These are phyloP conservation scores for Ictalurus furcatus DNA, from an alignment of 2,113 vertebrate species.

Conservation along the genomic window DNA sequence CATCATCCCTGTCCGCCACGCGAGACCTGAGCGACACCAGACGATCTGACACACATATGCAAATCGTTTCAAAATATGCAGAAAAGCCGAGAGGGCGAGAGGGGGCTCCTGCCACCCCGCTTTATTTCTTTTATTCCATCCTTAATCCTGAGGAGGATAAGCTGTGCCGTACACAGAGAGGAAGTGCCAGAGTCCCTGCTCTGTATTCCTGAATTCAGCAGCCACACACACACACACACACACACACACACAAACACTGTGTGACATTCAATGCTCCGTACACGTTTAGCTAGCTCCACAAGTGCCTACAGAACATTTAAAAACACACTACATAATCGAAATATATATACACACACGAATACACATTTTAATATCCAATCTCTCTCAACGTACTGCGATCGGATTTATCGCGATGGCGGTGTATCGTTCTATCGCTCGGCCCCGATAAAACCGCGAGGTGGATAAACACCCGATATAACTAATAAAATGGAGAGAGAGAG, in stretches of 20 bases:
- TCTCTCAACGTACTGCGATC: not conserved
- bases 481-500: not conserved
- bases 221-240: conserved; percentile 20
- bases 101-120: conserved; percentile 63
- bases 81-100: conserved; percentile 37
- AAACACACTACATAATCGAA: not conserved
- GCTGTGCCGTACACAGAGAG: conserved; percentile 75
- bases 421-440: not conserved
- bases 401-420: not conserved
- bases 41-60: conserved; percentile 71
- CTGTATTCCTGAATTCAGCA: conserved; percentile 64
- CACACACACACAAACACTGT: conserved; percentile 28
- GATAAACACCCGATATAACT: too few species aligned
- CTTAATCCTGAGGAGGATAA: conserved; percentile 77
- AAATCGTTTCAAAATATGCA: conserved; percentile 67
- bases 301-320: not conserved
- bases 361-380: not conserved
- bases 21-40: conserved; percentile 58
- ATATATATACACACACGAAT: not conserved
- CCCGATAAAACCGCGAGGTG: not conserved
- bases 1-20: conserved; percentile 40
- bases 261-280: not conserved
- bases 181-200: conserved; percentile 71
- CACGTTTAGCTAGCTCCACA: not conserved
- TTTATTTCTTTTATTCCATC: conserved; percentile 72